A percentile compares a stretch with the other conserved stretches of the same genome.
phyloP scores from a whole-genome alignment of 2,797 vertebrate genomes.

The Gouania willdenowi region DNA sequence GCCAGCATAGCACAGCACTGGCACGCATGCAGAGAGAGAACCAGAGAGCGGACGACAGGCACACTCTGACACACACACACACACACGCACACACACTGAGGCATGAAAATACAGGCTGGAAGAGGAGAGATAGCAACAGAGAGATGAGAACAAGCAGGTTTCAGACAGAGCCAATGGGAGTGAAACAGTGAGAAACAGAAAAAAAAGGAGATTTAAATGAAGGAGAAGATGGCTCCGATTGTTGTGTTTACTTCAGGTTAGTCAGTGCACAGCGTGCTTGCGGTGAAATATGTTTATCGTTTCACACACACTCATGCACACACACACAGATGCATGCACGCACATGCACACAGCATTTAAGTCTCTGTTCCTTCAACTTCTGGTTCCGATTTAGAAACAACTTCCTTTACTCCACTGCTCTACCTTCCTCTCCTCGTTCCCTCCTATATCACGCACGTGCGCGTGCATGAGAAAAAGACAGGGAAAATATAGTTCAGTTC shows the following conservation, averaged over 20 bases:
- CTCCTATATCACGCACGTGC: constrained; percentile 1
- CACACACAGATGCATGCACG: constrained; percentile 2
- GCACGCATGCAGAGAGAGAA: constrained; percentile 46
- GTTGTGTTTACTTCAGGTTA: constrained; percentile 28
- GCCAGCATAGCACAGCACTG: constrained; percentile 39
- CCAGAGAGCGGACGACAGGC: constrained; percentile 32
- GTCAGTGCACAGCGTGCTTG: constrained; percentile 32
- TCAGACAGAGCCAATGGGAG: too few species aligned
- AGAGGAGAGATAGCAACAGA: constrained; percentile 25
- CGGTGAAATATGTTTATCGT: constrained; percentile 57
- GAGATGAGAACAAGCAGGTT: constrained; percentile 22
- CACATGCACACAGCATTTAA: constrained; percentile 8
- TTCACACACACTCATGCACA: constrained; percentile 9
- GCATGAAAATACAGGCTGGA: constrained; percentile 35
- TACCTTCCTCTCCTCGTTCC: constrained; percentile 18
- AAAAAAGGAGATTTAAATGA: constrained; percentile 11
- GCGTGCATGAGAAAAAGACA: constrained; percentile 16
- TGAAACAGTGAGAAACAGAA: constrained; percentile 29
- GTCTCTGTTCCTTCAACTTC: constrained; percentile 56
- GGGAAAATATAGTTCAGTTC: too few species aligned
- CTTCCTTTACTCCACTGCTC: constrained; percentile 27
- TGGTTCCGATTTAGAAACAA: constrained; percentile 65
- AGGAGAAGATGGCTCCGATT: constrained; percentile 17
- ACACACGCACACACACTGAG: constrained; percentile 20
- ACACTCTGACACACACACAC: constrained; percentile 8